Percentiles rank a stretch among this genome's conserved stretches.
phyloP scores from a whole-genome alignment of 1,140 invertebrate species.

The Cotesia glomerata region DNA sequence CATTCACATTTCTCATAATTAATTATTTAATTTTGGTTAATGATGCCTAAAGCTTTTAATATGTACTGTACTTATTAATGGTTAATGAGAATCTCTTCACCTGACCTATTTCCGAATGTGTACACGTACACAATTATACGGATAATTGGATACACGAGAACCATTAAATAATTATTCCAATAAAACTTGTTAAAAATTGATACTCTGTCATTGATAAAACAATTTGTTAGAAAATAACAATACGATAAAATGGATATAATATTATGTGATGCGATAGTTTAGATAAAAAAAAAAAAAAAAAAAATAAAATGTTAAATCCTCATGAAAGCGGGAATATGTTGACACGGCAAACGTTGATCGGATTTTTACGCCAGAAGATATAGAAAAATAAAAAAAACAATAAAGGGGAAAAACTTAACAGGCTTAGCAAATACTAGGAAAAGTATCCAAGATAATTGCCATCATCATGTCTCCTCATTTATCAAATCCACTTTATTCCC shows the following conservation, averaged over 20 bases:
- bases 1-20: too few relatives aligned
- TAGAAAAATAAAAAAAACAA: conserved; percentile 26
- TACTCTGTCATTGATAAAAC: too few relatives aligned
- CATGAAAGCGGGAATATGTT: conserved; percentile 9
- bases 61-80: too few relatives aligned
- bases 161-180: too few relatives aligned
- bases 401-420: conserved; percentile 26
- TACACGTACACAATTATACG: neutral
- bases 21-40: too few relatives aligned
- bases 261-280: too few relatives aligned
- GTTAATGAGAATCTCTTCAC: too few relatives aligned
- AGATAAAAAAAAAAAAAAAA: neutral
- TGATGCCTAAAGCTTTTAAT: too few relatives aligned
- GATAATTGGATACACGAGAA: neutral
- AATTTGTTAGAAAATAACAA: too few relatives aligned
- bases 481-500: conserved; percentile 37
- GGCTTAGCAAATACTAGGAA: conserved; percentile 32
- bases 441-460: conserved; percentile 43
- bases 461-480: conserved; percentile 45
- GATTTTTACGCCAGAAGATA: conserved; percentile 3
- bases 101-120: too few relatives aligned
- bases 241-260: too few relatives aligned
- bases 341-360: conserved; percentile 26
- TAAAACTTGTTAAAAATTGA: too few relatives aligned
- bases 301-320: neutral